Base-by-base conservation (phyloP, 2,113 vertebrate genomes). In the Miniopterus natalensis region DNA sequence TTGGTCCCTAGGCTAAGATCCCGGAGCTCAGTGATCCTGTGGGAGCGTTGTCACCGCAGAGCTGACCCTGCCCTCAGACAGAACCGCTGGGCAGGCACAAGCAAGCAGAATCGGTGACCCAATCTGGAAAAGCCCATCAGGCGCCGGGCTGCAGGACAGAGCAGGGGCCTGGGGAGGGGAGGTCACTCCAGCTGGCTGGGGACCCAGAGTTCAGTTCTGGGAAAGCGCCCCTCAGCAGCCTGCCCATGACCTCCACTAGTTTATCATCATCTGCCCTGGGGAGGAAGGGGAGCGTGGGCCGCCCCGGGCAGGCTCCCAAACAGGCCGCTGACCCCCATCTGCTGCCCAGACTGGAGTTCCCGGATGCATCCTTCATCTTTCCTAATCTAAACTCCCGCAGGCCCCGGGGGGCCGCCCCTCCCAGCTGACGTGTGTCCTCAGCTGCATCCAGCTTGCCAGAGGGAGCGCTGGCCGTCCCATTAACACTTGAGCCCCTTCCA, bases 241-340 rank as follows among this genome's bases (percentile, higher is more conserved):
- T 25, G 45, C 8, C 90, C 40, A 65, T 88, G 86, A 70, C 93
- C 92, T n/a, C 20, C 1, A 20, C 66, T 57, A 36, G 74, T 45
- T 84, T 45, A 31, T 92, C 74, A 12, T 25, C 65, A 45, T 63
- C 93, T 86, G 88, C 65, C 70, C 53, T 6, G 20, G 51, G 47
- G 57, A 81, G 49, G 89, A 65, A 61, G 63, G 63, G 86, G 42
- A 70, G 84, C 1, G 12, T 70, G 70, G 95, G 92, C 57, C 1
- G 17, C 78, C 49, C 92, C 27, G 90, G 87, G 29, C 88, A 66
- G 88, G 20, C 47, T 84, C 94, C 94, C 94, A 90, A 21, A 55
- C 45, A 51, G 92, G 31, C 63, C 2, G 0, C 49, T 95, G 95
- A 84, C 81, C 87, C 85, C 70, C 1, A 1, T 25, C 61, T 40